Base-by-base conservation (phyloP, 2,888 invertebrate genomes). In the Patella ulyssiponensis region DNA sequence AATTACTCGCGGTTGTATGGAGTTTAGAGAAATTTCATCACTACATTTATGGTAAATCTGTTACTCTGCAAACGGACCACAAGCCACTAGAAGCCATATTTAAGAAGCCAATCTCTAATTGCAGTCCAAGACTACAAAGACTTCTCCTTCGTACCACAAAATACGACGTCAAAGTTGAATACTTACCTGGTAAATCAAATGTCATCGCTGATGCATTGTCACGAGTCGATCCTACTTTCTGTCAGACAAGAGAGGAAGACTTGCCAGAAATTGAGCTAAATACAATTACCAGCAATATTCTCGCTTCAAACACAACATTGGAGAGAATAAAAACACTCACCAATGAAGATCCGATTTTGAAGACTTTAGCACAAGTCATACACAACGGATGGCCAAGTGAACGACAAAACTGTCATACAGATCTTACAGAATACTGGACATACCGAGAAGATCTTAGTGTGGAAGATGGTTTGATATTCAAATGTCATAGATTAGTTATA, bases 61-160 rank as follows among this genome's bases (percentile, higher is more conserved):
- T 82, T 11, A 58, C 44, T 9, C 77, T 83, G 1, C 79, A 81
- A 76, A 77, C 74, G n/a, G 83, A 82, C 56, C 83, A 83, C 69
- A 78, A 78, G 73, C 81, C 82, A 20, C 74, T 82, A 52, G 80
- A 79, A 75, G 75, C 74, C 23, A 77, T 82, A 52, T 51, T 23
- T n/a, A 79, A 79, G 64, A 80, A 80, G 23, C 27, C 79, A 7
- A 33, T 80, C 9, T 71, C 23, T 44, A 33, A 53, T 4, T 76
- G 76, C 4, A 75, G 73, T 23, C 69, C 77, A 12, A 69, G 79
- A 56, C 72, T 82, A 17, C 82, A 82, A 20, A 73, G 80, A 23
- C 80, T 80, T 74, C 17, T 80, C 20, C 70, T 82, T 20, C 69
- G 70, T 23, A 64, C 78, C 51, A 74, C 76, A 14, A 72, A 71